Percentiles rank a stretch among this genome's conserved stretches.
These are phyloP conservation scores for Molossus molossus DNA, from an alignment of 2,797 vertebrate species.

Conservation along the genomic window DNA sequence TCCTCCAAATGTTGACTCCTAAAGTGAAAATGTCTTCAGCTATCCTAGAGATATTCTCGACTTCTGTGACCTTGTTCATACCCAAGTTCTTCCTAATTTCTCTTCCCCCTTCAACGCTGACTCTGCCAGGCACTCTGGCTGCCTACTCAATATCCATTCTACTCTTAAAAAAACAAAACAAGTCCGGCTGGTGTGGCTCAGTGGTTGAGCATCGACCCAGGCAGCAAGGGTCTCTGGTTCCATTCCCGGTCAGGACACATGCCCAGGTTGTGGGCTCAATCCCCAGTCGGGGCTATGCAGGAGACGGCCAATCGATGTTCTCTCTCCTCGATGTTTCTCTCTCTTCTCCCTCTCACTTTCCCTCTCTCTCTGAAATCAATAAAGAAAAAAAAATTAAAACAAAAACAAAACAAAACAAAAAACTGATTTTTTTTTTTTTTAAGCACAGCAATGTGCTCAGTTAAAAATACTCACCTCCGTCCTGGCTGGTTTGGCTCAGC, in stretches of 20 bases:
- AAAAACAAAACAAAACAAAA: neutral
- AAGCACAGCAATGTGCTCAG: neutral
- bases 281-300: no score
- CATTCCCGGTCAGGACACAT: no score
- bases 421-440: neutral
- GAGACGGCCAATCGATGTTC: no score
- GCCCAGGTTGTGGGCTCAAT: no score
- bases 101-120: neutral
- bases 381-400: no score
- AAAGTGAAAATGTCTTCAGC: neutral
- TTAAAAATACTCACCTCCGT: neutral
- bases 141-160: neutral
- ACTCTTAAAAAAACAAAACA: neutral
- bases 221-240: no score
- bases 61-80: neutral
- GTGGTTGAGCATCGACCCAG: no score
- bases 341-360: no score
- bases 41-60: neutral
- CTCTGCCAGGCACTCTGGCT: neutral
- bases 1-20: neutral
- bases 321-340: no score
- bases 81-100: neutral
- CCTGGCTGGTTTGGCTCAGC: no score
- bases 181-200: neutral
- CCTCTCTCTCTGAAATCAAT: no score